Percentiles rank a stretch among this genome's conserved stretches.
Conservation (phyloP, 2,888 invertebrate species). For the Dynastes maya region DNA sequence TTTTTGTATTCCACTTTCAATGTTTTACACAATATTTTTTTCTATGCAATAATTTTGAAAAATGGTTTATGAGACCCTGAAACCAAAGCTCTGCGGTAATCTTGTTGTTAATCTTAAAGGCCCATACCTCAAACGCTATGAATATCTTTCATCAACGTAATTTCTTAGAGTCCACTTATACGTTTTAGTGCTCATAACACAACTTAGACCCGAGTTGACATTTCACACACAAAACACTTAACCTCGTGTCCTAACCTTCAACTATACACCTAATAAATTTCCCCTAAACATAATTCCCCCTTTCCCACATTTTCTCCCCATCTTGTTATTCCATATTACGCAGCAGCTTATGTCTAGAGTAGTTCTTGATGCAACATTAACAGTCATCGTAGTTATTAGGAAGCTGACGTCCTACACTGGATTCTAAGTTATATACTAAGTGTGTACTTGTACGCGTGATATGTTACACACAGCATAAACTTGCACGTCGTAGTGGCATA, state of each 20-base stretch:
- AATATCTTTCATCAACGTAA: no score
- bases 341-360: not conserved
- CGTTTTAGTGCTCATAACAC: not conserved
- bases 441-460: not conserved
- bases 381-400: constrained; percentile 3
- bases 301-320: not conserved
- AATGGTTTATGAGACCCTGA: no score
- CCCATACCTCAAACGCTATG: no score
- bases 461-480: not conserved
- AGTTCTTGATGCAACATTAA: not conserved
- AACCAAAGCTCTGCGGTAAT: no score
- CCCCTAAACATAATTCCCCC: not conserved
- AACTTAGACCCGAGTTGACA: not conserved
- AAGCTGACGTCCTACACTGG: not conserved
- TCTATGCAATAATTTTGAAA: no score
- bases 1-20: no score
- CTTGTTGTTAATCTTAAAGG: no score
- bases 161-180: no score
- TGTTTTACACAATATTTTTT: no score
- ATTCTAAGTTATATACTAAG: not conserved
- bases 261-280: not conserved
- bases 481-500: not conserved
- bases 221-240: constrained; percentile 2
- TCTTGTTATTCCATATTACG: not conserved
- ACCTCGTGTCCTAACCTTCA: not conserved